Percentiles rank a stretch among this genome's conserved stretches.
Conservation (phyloP, 2,113 vertebrate genomes). For the Eidolon helvum region DNA sequence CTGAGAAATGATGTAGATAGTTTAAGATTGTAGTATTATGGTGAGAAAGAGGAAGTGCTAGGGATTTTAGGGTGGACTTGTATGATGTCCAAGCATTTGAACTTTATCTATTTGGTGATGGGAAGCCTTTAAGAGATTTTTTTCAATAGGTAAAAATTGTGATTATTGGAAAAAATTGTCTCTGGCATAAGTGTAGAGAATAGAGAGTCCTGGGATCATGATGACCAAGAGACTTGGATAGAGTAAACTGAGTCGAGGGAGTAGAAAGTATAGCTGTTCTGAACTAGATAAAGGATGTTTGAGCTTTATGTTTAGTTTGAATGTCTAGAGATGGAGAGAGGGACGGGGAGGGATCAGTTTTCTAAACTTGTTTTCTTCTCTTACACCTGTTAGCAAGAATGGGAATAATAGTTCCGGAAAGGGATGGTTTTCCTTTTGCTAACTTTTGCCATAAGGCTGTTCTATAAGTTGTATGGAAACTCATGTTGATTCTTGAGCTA, state of each 20-base stretch:
- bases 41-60: background rate
- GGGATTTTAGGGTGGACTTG: background rate
- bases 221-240: background rate
- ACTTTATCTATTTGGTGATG: slow-evolving; percentile 13
- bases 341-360: background rate
- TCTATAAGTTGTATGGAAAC: background rate
- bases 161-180: background rate
- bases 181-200: background rate
- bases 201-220: background rate
- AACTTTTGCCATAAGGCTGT: background rate
- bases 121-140: background rate
- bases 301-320: background rate
- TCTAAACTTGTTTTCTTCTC: background rate
- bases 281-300: background rate
- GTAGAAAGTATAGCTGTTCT: background rate
- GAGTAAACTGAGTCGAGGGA: background rate
- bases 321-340: background rate
- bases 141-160: background rate
- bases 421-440: background rate
- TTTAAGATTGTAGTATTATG: background rate
- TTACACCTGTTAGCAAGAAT: background rate
- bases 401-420: background rate
- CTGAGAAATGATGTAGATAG: background rate
- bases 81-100: background rate
- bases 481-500: background rate